Evolutionary conservation across 2,888 invertebrate species (phyloP).

Genomic region (Tachina fera): DNA sequence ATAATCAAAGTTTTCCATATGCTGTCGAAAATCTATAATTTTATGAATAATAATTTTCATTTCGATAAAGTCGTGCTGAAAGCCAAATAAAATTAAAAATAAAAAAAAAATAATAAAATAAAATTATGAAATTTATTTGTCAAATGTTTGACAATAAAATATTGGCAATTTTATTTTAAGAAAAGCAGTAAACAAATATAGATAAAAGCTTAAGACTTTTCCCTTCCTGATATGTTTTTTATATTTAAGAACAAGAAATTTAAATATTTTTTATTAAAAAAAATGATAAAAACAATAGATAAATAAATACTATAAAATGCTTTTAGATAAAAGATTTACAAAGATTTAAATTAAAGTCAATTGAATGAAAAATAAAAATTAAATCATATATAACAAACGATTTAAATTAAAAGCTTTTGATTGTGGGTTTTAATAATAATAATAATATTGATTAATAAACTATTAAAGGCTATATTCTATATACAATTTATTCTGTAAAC

Average conservation of each 20-base stretch:
- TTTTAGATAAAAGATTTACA: slow-evolving; percentile 6
- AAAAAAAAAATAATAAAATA: slow-evolving; percentile 5
- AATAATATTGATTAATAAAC: too few relatives aligned
- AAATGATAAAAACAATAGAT: not conserved
- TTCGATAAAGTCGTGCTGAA: slow-evolving; percentile 10
- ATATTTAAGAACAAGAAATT: not conserved
- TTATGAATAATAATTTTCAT: slow-evolving; percentile 45
- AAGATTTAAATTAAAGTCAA: slow-evolving; percentile 36
- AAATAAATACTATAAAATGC: not conserved
- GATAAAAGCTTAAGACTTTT: not conserved
- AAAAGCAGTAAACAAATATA: not conserved
- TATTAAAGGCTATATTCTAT: too few relatives aligned
- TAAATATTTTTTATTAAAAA: not conserved
- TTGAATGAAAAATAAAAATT: slow-evolving; percentile 5
- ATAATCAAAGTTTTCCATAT: slow-evolving; percentile 17
- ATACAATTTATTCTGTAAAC: too few relatives aligned
- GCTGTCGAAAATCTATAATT: slow-evolving; percentile 34
- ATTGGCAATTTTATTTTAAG: not conserved
- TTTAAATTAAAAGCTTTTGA: too few relatives aligned
- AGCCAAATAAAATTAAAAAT: not conserved
- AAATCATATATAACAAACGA: too few relatives aligned
- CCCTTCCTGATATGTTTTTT: not conserved
- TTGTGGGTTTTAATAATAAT: too few relatives aligned
- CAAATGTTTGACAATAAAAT: slow-evolving; percentile 20
- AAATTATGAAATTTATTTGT: slow-evolving; percentile 46